Evolutionary conservation across 2,888 invertebrate genomes (phyloP).

Genomic region (Epirrhoe alternata): DNA sequence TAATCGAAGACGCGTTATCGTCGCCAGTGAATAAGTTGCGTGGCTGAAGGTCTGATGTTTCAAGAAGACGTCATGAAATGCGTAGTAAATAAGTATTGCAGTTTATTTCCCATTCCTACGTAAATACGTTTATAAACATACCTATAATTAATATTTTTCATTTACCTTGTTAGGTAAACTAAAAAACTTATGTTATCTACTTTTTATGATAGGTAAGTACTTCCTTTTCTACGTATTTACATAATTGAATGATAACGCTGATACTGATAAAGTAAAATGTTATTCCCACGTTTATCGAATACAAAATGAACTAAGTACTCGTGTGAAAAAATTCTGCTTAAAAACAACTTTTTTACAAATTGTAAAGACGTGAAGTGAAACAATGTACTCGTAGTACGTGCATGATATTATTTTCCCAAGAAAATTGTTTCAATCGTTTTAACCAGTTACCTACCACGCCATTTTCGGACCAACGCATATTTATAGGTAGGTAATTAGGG

Average conservation of each 20-base stretch:
- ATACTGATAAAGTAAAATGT: constrained; percentile 4
- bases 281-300: constrained; percentile 48
- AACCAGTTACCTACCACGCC: too few relatives aligned
- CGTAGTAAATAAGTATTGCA: constrained; percentile 1
- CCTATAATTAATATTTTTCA: background rate
- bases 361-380: constrained; percentile 23
- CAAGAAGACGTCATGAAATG: constrained; percentile 12
- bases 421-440: too few relatives aligned
- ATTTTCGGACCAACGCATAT: too few relatives aligned
- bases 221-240: constrained; percentile 4
- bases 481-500: too few relatives aligned
- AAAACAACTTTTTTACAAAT: constrained; percentile 23
- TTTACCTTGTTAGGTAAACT: background rate
- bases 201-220: background rate
- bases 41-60: constrained; percentile 15
- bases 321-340: constrained; percentile 40
- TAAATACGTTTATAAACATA: background rate
- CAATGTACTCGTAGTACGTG: constrained; percentile 1
- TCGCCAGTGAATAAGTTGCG: constrained; percentile 56
- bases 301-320: constrained; percentile 30
- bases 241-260: constrained; percentile 9
- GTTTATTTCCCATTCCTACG: constrained; percentile 4
- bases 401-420: background rate
- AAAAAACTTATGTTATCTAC: background rate
- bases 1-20: constrained; percentile 66